phyloP scores from a whole-genome alignment of 2,888 invertebrate genomes.

The Ophonus ardosiacus region DNA sequence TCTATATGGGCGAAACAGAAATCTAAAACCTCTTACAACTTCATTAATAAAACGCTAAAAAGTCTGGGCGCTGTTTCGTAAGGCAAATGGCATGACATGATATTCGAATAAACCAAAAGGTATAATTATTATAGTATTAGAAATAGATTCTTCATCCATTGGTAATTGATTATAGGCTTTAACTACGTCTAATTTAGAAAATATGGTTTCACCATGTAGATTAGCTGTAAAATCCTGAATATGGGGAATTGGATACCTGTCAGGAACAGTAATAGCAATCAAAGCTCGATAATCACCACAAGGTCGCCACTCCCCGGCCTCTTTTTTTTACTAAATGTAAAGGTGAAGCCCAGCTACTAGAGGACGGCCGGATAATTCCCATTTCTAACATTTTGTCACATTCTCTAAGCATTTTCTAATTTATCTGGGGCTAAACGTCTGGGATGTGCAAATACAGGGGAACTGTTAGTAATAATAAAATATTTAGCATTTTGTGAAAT shows the following conservation, averaged over 20 bases:
- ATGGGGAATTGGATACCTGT: constrained; percentile 69
- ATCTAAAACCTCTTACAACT: background rate
- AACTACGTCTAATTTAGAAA: constrained; percentile 24
- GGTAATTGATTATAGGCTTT: constrained; percentile 5
- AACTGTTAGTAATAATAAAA: too few relatives aligned
- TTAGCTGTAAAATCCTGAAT: background rate
- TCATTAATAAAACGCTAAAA: background rate
- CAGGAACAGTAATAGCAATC: constrained; percentile 70
- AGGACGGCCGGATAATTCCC: constrained; percentile 68
- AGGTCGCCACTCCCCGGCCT: constrained; percentile 68
- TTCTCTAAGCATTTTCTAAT: too few relatives aligned
- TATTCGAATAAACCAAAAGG: constrained; percentile 5
- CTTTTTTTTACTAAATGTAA: constrained; percentile 68
- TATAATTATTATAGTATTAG: background rate
- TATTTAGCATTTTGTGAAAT: too few relatives aligned
- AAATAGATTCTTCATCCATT: background rate
- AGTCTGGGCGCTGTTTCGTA: background rate
- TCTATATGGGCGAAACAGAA: background rate
- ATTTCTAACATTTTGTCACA: constrained; percentile 66
- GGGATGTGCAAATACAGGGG: too few relatives aligned
- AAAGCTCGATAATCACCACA: constrained; percentile 72
- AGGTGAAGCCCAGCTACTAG: constrained; percentile 69
- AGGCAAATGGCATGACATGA: background rate
- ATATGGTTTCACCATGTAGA: background rate
- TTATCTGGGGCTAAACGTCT: too few relatives aligned